These are phyloP conservation scores for Harpegnathos saltator DNA, from an alignment of 1,140 invertebrate genomes.

Conservation along the genomic window DNA sequence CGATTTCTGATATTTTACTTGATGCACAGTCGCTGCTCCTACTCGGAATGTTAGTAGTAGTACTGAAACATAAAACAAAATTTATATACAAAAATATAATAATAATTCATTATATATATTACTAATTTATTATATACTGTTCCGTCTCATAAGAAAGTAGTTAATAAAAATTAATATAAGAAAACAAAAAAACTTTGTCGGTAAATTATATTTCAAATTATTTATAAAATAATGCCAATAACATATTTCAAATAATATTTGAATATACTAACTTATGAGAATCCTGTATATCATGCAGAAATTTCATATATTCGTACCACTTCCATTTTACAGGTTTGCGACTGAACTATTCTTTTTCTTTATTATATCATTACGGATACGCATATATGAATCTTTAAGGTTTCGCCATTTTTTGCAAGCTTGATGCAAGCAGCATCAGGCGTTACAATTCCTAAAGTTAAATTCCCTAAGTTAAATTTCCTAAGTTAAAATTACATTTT, in stretches of 20 bases:
- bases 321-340: slow-evolving; percentile 3
- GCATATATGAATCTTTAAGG: slow-evolving; percentile 12
- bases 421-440: slow-evolving; percentile 17
- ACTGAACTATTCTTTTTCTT: slow-evolving; percentile 20
- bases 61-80: slow-evolving; percentile 11
- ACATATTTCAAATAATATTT: too few species aligned
- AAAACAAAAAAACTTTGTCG: neutral
- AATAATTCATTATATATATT: slow-evolving; percentile 3
- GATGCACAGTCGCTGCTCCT: neutral
- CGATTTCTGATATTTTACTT: neutral
- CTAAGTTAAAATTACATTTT: neutral
- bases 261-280: slow-evolving; percentile 24
- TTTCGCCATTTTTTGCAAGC: slow-evolving; percentile 34
- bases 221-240: slow-evolving; percentile 2
- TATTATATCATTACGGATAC: slow-evolving; percentile 19
- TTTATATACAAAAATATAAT: slow-evolving; percentile 15
- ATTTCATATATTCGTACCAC: slow-evolving; percentile 27
- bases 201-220: slow-evolving; percentile 22
- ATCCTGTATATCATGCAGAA: slow-evolving; percentile 1
- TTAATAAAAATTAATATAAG: too few species aligned
- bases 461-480: too few species aligned
- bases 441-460: slow-evolving; percentile 38
- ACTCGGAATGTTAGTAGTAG: slow-evolving; percentile 17
- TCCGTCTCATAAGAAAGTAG: neutral
- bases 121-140: too few species aligned